A percentile compares a stretch with the other conserved stretches of the same genome.
These are phyloP conservation scores for Fistularia commersonii DNA, from an alignment of 2,797 vertebrate species.

Conservation along the genomic window DNA sequence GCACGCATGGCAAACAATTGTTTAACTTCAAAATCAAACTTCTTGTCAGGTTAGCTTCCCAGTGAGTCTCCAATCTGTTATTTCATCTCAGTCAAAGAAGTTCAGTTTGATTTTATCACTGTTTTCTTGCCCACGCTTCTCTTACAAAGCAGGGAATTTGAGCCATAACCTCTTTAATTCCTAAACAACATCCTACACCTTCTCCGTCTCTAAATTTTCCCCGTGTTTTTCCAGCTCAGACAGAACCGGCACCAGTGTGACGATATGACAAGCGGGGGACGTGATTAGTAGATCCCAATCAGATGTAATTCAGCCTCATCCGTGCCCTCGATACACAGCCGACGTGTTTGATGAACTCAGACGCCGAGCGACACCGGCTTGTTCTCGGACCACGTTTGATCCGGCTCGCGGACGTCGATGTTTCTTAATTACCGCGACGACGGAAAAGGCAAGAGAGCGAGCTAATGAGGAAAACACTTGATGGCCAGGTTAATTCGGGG, in stretches of 20 bases:
- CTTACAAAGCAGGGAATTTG: no score
- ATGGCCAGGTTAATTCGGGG: conserved; percentile 72
- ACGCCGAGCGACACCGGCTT: conserved; percentile 37
- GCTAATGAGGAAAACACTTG: conserved; percentile 68
- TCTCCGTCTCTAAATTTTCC: conserved; percentile 8
- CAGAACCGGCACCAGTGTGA: conserved; percentile 38
- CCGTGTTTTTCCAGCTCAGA: no score
- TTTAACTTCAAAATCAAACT: no score
- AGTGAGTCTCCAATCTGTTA: no score
- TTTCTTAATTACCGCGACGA: conserved; percentile 74
- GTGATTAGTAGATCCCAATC: conserved; percentile 73
- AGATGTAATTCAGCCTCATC: conserved; percentile 62
- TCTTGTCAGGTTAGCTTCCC: no score
- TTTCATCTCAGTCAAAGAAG: no score
- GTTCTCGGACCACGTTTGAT: conserved; percentile 49
- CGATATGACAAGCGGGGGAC: conserved; percentile 56
- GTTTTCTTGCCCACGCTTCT: no score
- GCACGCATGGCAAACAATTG: no score
- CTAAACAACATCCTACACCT: conserved; percentile 4
- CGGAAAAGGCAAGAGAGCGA: conserved; percentile 41
- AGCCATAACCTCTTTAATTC: no score
- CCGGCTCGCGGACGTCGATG: conserved; percentile 61
- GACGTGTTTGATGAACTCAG: conserved; percentile 49
- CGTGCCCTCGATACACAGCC: conserved; percentile 49
- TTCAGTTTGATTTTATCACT: no score